Percentiles rank a stretch among this genome's conserved stretches.
phyloP scores from a whole-genome alignment of 2,888 invertebrate species.

The Psococerastis gibbosa region DNA sequence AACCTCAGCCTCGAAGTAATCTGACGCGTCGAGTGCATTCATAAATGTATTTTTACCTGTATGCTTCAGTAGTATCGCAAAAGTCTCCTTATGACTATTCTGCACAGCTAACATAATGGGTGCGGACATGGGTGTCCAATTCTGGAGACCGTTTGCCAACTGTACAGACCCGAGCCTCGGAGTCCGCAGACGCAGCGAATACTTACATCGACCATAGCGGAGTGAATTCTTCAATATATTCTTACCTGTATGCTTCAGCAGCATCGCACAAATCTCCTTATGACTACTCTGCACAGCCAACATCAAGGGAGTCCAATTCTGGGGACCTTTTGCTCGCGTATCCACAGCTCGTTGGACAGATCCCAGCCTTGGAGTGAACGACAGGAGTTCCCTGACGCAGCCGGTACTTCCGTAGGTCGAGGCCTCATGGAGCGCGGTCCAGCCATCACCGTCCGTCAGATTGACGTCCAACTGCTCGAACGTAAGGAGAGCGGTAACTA shows the following conservation, averaged over 20 bases:
- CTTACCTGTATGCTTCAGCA: slow-evolving; percentile 6
- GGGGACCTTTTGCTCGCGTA: background rate
- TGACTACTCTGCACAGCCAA: background rate
- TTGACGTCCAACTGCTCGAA: background rate
- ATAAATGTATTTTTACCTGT: slow-evolving; percentile 1
- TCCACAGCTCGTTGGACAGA: background rate
- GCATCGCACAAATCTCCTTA: background rate
- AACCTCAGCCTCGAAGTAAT: too few relatives aligned
- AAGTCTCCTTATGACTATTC: too few relatives aligned
- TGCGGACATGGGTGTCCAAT: too few relatives aligned
- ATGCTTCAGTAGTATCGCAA: too few relatives aligned
- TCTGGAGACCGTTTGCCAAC: too few relatives aligned
- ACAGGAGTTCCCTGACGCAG: background rate
- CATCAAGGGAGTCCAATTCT: slow-evolving; percentile 1
- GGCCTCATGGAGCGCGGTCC: background rate
- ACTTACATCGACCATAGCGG: background rate
- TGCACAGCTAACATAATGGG: too few relatives aligned
- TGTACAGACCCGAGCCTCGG: too few relatives aligned
- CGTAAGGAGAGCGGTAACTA: slow-evolving; percentile 1
- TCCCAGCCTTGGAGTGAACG: background rate
- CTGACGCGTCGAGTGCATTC: too few relatives aligned
- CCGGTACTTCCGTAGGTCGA: background rate
- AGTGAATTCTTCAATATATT: too few relatives aligned
- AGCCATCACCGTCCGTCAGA: background rate
- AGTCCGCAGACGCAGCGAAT: too few relatives aligned